Evolutionary conservation across 2,888 invertebrate genomes (phyloP).

Genomic region (Dasypogon diadema): DNA sequence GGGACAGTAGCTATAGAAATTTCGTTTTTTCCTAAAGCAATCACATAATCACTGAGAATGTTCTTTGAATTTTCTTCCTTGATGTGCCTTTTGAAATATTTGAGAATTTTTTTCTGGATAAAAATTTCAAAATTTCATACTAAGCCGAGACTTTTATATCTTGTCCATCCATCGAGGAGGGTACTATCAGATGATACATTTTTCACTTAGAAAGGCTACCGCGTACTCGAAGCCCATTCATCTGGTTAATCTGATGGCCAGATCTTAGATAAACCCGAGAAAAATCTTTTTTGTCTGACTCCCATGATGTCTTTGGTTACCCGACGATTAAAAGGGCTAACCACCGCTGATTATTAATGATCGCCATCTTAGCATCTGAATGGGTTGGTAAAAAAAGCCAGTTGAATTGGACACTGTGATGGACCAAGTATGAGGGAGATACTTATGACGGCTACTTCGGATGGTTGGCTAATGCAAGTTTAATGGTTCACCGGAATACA

Average conservation of each 20-base stretch:
- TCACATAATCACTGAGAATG: neutral
- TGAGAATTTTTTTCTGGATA: neutral
- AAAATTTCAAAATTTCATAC: slow-evolving; percentile 45
- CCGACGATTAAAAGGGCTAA: slow-evolving; percentile 45
- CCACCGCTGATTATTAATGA: slow-evolving; percentile 51
- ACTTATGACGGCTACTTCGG: slow-evolving; percentile 55
- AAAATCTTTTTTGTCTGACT: slow-evolving; percentile 18
- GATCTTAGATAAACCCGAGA: slow-evolving; percentile 55
- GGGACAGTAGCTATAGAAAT: neutral
- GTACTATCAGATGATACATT: slow-evolving; percentile 53
- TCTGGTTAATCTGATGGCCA: slow-evolving; percentile 55
- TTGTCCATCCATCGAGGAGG: neutral
- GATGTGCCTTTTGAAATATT: neutral
- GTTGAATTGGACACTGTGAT: slow-evolving; percentile 16
- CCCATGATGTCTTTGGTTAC: slow-evolving; percentile 35
- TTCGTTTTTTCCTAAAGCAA: neutral
- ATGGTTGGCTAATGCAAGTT: slow-evolving; percentile 51
- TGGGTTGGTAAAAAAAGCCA: slow-evolving; percentile 31
- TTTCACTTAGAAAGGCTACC: slow-evolving; percentile 55
- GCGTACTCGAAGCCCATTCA: slow-evolving; percentile 53
- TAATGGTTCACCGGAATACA: slow-evolving; percentile 53
- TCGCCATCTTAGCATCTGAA: slow-evolving; percentile 46
- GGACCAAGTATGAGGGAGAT: slow-evolving; percentile 53
- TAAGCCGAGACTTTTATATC: slow-evolving; percentile 5
- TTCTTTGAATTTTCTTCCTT: slow-evolving; percentile 13